These are phyloP conservation scores for Oligia strigilis DNA, from an alignment of 2,888 invertebrate species.

Conservation along the genomic window DNA sequence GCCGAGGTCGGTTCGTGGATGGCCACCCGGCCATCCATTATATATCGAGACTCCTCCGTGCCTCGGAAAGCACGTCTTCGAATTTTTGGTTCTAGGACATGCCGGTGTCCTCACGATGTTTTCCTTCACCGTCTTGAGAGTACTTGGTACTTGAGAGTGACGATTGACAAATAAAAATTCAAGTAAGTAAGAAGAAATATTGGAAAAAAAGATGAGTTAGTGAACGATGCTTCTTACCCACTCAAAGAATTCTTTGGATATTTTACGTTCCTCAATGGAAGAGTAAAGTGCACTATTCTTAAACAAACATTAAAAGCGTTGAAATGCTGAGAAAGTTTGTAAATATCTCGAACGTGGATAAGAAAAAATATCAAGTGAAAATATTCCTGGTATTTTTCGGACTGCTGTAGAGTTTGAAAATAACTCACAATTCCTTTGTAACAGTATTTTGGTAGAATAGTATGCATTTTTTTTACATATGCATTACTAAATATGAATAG, in stretches of 20 bases:
- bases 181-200: too few relatives aligned
- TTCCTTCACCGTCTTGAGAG: too few relatives aligned
- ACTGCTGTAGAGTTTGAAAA: neutral
- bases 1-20: too few relatives aligned
- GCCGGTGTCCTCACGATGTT: too few relatives aligned
- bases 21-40: neutral
- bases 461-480: neutral
- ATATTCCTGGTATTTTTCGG: neutral
- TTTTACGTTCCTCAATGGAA: conserved; percentile 12
- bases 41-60: too few relatives aligned
- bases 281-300: conserved; percentile 20
- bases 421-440: neutral
- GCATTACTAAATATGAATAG: neutral
- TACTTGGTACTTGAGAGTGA: too few relatives aligned
- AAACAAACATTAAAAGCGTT: conserved; percentile 35
- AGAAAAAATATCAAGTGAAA: conserved; percentile 19
- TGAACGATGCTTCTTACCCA: too few relatives aligned
- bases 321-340: conserved; percentile 28
- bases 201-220: too few relatives aligned
- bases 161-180: too few relatives aligned
- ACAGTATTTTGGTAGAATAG: neutral
- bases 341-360: conserved; percentile 13
- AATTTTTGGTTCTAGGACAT: too few relatives aligned
- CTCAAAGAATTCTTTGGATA: neutral
- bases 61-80: neutral